phyloP scores from a whole-genome alignment of 2,113 vertebrate genomes.

The Charadrius vociferus region DNA sequence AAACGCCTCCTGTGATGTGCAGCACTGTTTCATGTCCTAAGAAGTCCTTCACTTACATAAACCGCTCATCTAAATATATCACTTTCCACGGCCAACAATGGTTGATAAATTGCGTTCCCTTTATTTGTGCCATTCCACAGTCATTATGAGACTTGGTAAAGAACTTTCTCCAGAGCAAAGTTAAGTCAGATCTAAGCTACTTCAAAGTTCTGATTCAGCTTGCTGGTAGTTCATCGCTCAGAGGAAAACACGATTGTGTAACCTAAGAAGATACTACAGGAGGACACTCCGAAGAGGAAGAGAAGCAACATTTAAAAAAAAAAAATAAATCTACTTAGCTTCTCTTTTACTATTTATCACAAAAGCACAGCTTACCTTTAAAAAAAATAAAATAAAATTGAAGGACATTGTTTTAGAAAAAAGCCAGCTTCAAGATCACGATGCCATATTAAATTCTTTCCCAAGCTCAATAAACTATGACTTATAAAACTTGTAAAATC shows the following conservation, averaged over 20 bases:
- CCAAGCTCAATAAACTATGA: conserved; percentile 76
- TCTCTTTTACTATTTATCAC: not conserved
- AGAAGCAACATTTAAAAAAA: not conserved
- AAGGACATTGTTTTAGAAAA: conserved; percentile 28
- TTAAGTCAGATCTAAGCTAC: not conserved
- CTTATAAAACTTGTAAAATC: conserved; percentile 79
- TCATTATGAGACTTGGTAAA: conserved; percentile 6
- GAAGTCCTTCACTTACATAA: not conserved
- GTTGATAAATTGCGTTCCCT: not conserved
- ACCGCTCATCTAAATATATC: not conserved
- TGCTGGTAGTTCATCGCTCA: not conserved
- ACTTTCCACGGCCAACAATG: not conserved
- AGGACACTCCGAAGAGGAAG: not conserved
- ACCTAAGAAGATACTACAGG: not conserved
- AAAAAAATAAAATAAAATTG: not conserved
- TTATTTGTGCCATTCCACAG: not conserved
- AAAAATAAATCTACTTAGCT: not conserved
- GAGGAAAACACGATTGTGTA: not conserved
- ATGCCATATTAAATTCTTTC: conserved; percentile 76
- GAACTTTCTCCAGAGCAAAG: conserved; percentile 8
- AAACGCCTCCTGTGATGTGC: not conserved
- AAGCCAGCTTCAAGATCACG: conserved; percentile 57
- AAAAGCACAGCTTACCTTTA: not conserved
- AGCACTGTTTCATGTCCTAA: not conserved
- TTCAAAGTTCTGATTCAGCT: not conserved